phyloP scores from a whole-genome alignment of 2,888 invertebrate genomes.

The Belgica antarctica region DNA sequence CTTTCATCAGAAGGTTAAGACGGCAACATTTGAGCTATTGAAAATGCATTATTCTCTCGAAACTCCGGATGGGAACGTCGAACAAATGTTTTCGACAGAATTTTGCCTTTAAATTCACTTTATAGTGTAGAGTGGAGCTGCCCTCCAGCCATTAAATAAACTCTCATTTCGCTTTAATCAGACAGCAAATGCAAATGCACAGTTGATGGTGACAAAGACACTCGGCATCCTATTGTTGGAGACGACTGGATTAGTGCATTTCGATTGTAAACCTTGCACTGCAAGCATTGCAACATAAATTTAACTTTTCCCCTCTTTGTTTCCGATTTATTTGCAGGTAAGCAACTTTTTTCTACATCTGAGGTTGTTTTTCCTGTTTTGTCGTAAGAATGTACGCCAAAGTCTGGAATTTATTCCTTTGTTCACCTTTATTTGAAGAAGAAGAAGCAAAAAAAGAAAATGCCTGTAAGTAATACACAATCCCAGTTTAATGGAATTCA shows the following conservation, averaged over 20 bases:
- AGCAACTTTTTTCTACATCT: background rate
- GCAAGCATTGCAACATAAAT: background rate
- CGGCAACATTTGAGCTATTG: background rate
- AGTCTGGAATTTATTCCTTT: conserved; percentile 40
- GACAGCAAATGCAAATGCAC: conserved; percentile 5
- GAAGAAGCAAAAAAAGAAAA: background rate
- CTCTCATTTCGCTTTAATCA: background rate
- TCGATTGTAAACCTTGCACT: conserved; percentile 7
- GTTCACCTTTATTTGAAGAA: conserved; percentile 18
- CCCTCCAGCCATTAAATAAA: background rate
- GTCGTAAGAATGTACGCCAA: background rate
- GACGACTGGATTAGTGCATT: background rate
- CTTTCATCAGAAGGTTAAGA: too few relatives aligned
- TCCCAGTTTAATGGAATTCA: conserved; percentile 37
- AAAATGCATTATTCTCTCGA: background rate
- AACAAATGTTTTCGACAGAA: background rate
- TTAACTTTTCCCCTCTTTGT: background rate
- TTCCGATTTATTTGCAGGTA: conserved; percentile 29
- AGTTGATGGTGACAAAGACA: background rate
- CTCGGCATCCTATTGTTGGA: background rate
- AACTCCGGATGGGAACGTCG: too few relatives aligned
- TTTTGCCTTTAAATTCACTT: conserved; percentile 3
- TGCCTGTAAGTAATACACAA: conserved; percentile 38
- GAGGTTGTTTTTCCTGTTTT: background rate
- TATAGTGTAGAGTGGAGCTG: background rate